Evolutionary conservation across 1,140 invertebrate genomes (phyloP), one percentile per base, ranked within the genome.

Genomic region (Drosophila tani): DNA sequence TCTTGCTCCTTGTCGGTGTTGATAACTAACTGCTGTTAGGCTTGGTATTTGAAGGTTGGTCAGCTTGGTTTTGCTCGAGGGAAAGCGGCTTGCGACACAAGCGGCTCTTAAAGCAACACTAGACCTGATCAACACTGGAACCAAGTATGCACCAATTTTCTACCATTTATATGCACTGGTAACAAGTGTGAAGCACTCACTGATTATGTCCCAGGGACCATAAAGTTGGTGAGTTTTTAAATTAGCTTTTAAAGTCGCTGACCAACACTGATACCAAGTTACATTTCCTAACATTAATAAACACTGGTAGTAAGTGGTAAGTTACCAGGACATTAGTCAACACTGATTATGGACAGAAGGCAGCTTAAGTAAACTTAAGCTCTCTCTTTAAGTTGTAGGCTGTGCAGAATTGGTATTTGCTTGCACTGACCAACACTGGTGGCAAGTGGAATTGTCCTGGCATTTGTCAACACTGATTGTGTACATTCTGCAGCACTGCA

Each of bases 21-120:
- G 78, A 80, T 80, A 80, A 80, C 73, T 57, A 64, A 79, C 75
- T 82, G 58, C 32, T 79, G 71, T 60, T 59, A 45, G 59, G 65
- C 49, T 60, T 57, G 82, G 63, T 64, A 45, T 63, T 73, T 55
- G 56, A 62, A 68, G 64, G 45, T 59, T 75, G 81, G 64, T 75
- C 81, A 80, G 51, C 46, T 46, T 38, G 75, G 57, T 60, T 76
- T 64, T 14, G 9, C 5, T 4, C 38, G 3, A 38, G 21, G n/a
- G 14, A 40, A 29, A 51, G 38, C 46, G 38, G 53, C 46, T 73
- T 43, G 19, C 35, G 27, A 9, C 66, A 38, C 43, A 21, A 41
- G 40, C 38, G 38, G 24, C 43, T 71, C 35, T 69, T 40, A 57
- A 71, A 27, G 12, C 43, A 62, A 49, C 41, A 62, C 68, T 64